Evolutionary conservation across 2,797 vertebrate species (phyloP).

Genomic region (Microchirus variegatus): DNA sequence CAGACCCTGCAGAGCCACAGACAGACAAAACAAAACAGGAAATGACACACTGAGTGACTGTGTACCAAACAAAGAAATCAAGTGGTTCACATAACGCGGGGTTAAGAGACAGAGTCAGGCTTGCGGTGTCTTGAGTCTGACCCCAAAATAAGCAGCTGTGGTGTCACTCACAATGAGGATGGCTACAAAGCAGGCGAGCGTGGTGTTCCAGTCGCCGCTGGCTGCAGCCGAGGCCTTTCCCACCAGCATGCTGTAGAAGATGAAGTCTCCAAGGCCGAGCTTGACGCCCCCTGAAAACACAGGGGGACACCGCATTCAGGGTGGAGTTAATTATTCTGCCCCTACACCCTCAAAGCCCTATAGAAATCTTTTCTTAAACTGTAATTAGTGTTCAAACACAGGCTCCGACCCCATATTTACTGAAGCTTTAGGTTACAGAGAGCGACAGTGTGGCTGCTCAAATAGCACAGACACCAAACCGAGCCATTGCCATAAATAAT

Average conservation of each 20-base stretch:
- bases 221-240: constrained; percentile 97
- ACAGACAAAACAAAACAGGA: constrained; percentile 11
- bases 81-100: constrained; percentile 23
- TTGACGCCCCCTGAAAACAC: constrained; percentile 92
- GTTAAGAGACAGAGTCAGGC: constrained; percentile 13
- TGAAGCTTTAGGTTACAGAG: constrained; percentile 20
- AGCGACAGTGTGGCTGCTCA: background rate
- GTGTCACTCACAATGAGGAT: constrained; percentile 95
- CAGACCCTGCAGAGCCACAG: constrained; percentile 84
- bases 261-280: constrained; percentile 97
- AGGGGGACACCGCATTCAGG: constrained; percentile 59
- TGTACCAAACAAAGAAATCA: constrained; percentile 34
- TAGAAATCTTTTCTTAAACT: constrained; percentile 24
- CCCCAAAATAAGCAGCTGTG: constrained; percentile 42
- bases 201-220: constrained; percentile 99
- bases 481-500: constrained; percentile 60
- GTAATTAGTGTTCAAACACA: constrained; percentile 67
- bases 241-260: constrained; percentile 99
- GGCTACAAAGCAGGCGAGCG: constrained; percentile 96
- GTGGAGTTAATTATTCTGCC: constrained; percentile 38
- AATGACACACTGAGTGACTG: constrained; percentile 8
- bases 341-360: constrained; percentile 29
- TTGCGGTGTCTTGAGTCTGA: constrained; percentile 11
- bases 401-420: constrained; percentile 57
- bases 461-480: constrained; percentile 47